phyloP scores from a whole-genome alignment of 1,140 invertebrate species.

The Babylonia areolata region DNA sequence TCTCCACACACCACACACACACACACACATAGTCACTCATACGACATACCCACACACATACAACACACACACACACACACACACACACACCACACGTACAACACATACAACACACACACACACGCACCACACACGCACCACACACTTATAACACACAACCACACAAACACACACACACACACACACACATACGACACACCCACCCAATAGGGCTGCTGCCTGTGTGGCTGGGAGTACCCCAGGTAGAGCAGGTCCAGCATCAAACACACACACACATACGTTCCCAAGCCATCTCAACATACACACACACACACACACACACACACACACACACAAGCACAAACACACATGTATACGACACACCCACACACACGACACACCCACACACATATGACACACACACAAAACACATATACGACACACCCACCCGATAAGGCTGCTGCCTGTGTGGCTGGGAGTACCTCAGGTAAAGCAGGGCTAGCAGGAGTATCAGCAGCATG shows the following conservation, averaged over 20 bases:
- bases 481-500: conserved; percentile 87
- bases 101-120: no score
- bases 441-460: conserved; percentile 75
- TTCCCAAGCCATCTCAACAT: neutral
- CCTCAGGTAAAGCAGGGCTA: conserved; percentile 88
- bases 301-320: conserved; percentile 8
- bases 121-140: no score
- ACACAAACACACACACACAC: no score
- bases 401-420: neutral
- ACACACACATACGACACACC: neutral
- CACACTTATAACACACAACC: neutral
- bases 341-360: neutral
- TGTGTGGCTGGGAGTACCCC: conserved; percentile 79
- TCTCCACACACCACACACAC: neutral
- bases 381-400: no score
- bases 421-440: neutral
- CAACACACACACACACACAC: conserved; percentile 11
- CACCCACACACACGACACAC: neutral
- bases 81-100: no score
- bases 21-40: no score
- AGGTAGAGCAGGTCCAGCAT: conserved; percentile 82
- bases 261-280: conserved; percentile 1
- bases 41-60: no score
- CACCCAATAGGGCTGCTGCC: neutral
- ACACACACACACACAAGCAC: neutral